Percentiles rank a stretch among this genome's conserved stretches.
phyloP scores from a whole-genome alignment of 2,113 vertebrate species.

The Laterallus jamaicensis region DNA sequence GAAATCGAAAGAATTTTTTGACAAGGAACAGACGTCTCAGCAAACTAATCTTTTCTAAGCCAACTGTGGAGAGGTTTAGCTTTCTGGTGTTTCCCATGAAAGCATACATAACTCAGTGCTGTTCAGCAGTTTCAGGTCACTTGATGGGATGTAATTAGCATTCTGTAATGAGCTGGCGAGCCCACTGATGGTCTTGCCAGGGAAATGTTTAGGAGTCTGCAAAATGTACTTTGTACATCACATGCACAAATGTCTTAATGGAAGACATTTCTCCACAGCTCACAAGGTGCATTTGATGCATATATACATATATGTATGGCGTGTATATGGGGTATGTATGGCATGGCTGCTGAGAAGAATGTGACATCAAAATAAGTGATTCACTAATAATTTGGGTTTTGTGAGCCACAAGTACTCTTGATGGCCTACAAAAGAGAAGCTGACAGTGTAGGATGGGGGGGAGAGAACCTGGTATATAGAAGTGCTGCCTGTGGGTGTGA shows the following conservation, averaged over 20 bases:
- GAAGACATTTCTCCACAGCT: not conserved
- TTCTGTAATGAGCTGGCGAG: slow-evolving; percentile 13
- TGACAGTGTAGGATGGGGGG: slow-evolving; percentile 37
- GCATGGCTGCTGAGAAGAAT: not conserved
- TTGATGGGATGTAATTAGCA: slow-evolving; percentile 24
- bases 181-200: not conserved
- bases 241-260: not conserved
- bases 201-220: not conserved
- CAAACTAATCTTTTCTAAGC: slow-evolving; percentile 49
- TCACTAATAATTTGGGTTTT: slow-evolving; percentile 67
- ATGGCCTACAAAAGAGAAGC: slow-evolving; percentile 71
- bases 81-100: slow-evolving; percentile 36
- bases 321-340: too few species aligned
- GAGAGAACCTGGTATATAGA: slow-evolving; percentile 57
- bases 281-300: not conserved
- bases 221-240: not conserved
- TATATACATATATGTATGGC: fast-evolving
- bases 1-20: slow-evolving; percentile 52
- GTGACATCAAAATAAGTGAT: slow-evolving; percentile 32
- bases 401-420: slow-evolving; percentile 72
- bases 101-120: not conserved
- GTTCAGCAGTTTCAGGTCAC: slow-evolving; percentile 28
- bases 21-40: slow-evolving; percentile 29
- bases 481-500: not conserved
- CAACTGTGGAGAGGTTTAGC: not conserved